phyloP scores from a whole-genome alignment of 2,797 vertebrate genomes.

The Falco peregrinus region DNA sequence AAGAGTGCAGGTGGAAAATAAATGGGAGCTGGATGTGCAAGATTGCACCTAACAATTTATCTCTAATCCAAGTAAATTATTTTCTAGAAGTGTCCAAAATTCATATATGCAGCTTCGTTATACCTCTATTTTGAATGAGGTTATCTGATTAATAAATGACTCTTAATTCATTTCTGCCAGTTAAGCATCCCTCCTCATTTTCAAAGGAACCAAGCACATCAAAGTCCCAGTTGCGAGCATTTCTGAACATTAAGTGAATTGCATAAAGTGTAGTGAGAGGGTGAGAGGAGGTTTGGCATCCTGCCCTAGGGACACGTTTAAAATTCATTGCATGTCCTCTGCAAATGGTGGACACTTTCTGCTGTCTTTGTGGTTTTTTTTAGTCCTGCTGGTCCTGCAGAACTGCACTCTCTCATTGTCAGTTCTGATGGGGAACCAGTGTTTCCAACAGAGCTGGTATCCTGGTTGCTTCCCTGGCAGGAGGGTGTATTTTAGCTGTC shows the following conservation, averaged over 20 bases:
- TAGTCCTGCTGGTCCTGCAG: neutral
- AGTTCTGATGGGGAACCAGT: neutral
- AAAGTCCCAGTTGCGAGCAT: neutral
- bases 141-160: neutral
- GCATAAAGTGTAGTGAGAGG: neutral
- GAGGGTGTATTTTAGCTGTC: neutral
- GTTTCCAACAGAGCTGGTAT: neutral
- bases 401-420: neutral
- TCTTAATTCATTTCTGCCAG: neutral
- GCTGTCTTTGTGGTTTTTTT: neutral
- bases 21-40: neutral
- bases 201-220: neutral
- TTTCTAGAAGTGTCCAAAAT: neutral
- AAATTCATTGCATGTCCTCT: neutral
- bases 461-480: neutral
- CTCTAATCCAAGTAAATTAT: neutral
- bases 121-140: neutral
- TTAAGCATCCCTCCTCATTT: slow-evolving; percentile 3
- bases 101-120: neutral
- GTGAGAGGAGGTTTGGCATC: neutral
- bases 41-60: neutral
- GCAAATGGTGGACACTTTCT: neutral
- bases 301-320: slow-evolving; percentile 10
- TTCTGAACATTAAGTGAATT: slow-evolving; percentile 29
- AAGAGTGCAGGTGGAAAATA: neutral